Evolutionary conservation across 2,113 vertebrate species (phyloP).

Genomic region (Lepidothrix coronata): DNA sequence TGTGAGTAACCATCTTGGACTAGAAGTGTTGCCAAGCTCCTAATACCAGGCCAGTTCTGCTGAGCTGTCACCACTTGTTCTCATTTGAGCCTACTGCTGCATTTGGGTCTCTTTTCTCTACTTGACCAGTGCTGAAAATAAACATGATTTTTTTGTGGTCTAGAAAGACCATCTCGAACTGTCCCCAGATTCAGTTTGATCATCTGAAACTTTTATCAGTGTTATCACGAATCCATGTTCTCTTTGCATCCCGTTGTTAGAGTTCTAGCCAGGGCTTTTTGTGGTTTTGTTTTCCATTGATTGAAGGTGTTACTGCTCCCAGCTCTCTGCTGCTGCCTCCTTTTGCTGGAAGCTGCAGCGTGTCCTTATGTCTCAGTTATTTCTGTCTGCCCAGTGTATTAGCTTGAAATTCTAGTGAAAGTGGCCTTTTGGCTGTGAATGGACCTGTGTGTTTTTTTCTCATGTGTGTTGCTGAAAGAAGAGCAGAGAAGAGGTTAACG

Average conservation of each 20-base stretch:
- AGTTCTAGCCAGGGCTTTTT: not conserved
- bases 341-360: not conserved
- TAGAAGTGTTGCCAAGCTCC: not conserved
- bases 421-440: not conserved
- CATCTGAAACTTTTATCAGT: not conserved
- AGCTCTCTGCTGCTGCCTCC: not conserved
- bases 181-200: not conserved
- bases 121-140: not conserved
- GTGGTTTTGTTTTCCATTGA: too few relatives aligned
- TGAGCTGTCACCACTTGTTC: not conserved
- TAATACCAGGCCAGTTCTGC: not conserved
- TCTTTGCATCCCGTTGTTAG: not conserved
- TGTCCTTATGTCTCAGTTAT: not conserved
- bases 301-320: not conserved
- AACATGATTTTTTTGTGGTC: not conserved
- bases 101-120: not conserved
- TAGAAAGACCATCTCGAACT: not conserved
- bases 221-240: not conserved
- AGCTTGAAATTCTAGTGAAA: not conserved
- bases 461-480: not conserved
- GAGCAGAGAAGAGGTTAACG: not conserved
- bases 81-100: not conserved
- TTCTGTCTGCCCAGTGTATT: not conserved
- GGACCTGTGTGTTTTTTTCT: not conserved
- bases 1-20: fast-evolving